Evolutionary conservation across 2,888 invertebrate species (phyloP), one percentile per base, ranked within the genome.

Genomic region (Drosophila dives): DNA sequence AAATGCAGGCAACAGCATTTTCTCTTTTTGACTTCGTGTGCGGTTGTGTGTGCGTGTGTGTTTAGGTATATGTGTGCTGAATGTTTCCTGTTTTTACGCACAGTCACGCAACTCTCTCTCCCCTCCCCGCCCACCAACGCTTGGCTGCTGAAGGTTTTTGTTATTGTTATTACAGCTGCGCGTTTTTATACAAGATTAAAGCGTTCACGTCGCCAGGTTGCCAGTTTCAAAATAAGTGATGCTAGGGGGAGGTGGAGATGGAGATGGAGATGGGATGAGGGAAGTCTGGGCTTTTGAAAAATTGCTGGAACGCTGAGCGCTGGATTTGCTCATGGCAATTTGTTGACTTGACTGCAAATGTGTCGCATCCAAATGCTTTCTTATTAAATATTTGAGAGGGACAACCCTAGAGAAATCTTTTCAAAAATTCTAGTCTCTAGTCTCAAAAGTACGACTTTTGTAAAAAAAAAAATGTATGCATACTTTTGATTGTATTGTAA

Each of bases 281-380:
- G 0, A 26, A 26, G 38, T 53, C 26, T 15, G 29, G 33, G 56
- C n/a, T 12, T 38, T 42, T 58, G 68, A 61, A 55, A 74, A 58
- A 72, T 64, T 79, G 63, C 60, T 49, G 32, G 38, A 20, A 51
- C 49, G 49, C 45, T 58, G 33, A 23, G 59, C 61, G 56, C 42
- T 49, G 64, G 55, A 84, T 81, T 74, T 76, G 88, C 89, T 87
- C 75, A 64, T 61, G 83, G 87, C 83, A 84, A 84, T 84, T 84
- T 84, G 89, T 89, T 89, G 83, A 87, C 89, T 89, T 84, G 85
- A 81, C 90, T 81, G 85, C 82, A 87, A 89, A 87, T 87, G 88
- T 81, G 85, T 89, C 83, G 79, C 88, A 84, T 89, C 72, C 76
- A 78, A 89, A 89, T 89, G 89, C 72, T 82, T 72, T 81, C 81